phyloP scores from a whole-genome alignment of 2,888 invertebrate genomes.

The Lapara coniferarum region DNA sequence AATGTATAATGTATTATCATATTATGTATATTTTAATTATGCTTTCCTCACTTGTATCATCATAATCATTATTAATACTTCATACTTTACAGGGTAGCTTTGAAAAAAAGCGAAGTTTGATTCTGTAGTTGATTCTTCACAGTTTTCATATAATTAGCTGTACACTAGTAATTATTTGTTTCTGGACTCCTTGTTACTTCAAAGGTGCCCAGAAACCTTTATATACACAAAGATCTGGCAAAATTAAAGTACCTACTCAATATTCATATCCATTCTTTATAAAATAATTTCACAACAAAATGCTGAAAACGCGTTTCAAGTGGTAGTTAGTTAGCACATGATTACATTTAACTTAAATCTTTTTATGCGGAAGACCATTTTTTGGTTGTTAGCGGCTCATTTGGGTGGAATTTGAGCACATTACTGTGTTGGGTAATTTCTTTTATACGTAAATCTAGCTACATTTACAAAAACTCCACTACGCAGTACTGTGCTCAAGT shows the following conservation, averaged over 20 bases:
- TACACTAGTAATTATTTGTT: not conserved
- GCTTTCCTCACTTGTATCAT: no score
- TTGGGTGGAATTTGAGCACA: no score
- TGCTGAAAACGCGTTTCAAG: constrained; percentile 8
- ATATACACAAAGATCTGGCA: constrained; percentile 5
- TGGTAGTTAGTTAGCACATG: constrained; percentile 3
- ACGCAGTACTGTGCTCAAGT: no score
- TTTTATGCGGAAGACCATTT: not conserved
- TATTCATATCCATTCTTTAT: not conserved
- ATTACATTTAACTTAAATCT: not conserved
- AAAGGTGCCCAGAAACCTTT: no score
- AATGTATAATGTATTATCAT: no score
- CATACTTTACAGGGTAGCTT: not conserved
- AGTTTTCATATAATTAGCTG: constrained; percentile 7
- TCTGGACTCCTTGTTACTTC: not conserved
- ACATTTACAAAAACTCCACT: no score
- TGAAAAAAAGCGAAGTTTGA: not conserved
- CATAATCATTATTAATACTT: no score
- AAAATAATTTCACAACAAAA: constrained; percentile 13
- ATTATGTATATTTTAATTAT: no score
- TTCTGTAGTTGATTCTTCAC: not conserved
- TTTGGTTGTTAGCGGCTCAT: no score
- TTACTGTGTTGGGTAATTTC: no score
- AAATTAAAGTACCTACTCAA: not conserved
- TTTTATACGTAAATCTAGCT: no score